Percentiles rank a stretch among this genome's conserved stretches.
These are phyloP conservation scores for Meloe dianella DNA, from an alignment of 2,888 invertebrate genomes.

Conservation along the genomic window DNA sequence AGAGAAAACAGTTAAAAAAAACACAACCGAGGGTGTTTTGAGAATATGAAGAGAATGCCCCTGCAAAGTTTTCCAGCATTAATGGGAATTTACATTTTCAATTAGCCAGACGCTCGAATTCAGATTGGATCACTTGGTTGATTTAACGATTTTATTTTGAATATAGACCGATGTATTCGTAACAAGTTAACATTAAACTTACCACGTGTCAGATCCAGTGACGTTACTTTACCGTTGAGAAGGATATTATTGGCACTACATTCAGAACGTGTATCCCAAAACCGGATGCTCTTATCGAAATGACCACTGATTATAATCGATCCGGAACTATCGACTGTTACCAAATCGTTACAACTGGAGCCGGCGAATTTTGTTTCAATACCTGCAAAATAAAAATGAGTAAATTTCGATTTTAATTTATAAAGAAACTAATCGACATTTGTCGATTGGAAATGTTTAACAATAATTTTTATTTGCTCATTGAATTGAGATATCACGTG, in stretches of 20 bases:
- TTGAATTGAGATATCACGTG: constrained; percentile 12
- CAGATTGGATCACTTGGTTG: constrained; percentile 32
- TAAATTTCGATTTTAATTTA: too few species aligned
- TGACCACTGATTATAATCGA: constrained; percentile 96
- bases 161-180: not conserved
- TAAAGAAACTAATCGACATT: not conserved
- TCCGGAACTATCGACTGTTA: constrained; percentile 85
- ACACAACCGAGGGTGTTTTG: not conserved
- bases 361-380: constrained; percentile 94
- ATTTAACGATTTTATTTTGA: constrained; percentile 1
- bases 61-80: constrained; percentile 35
- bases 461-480: constrained; percentile 13
- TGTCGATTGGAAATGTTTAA: constrained; percentile 7
- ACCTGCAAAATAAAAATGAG: constrained; percentile 63
- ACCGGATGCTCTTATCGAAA: constrained; percentile 94
- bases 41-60: constrained; percentile 20
- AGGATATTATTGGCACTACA: constrained; percentile 84
- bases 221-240: constrained; percentile 93
- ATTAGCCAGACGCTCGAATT: constrained; percentile 35
- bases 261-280: constrained; percentile 95
- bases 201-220: constrained; percentile 92
- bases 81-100: constrained; percentile 42
- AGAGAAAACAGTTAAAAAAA: not conserved
- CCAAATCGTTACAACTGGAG: constrained; percentile 95
- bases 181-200: constrained; percentile 39